Evolutionary conservation across 2,113 vertebrate genomes (phyloP).

Genomic region (Glareola pratincola): DNA sequence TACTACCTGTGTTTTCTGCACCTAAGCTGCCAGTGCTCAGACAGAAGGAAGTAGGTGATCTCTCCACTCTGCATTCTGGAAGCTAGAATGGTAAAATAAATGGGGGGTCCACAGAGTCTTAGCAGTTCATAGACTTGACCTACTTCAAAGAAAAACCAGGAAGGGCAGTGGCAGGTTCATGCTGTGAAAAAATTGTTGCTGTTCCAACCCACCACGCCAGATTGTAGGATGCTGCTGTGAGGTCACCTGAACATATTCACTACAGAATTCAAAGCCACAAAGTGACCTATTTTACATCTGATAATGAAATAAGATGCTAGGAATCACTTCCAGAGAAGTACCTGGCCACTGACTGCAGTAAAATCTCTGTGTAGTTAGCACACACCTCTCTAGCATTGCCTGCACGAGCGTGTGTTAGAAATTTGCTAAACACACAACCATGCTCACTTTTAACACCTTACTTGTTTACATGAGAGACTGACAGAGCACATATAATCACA

Average conservation of each 20-base stretch:
- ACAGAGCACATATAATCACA: neutral
- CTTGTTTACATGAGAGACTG: neutral
- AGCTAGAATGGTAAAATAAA: neutral
- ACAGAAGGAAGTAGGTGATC: neutral
- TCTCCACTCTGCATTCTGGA: neutral
- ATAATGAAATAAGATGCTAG: neutral
- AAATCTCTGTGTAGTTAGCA: neutral
- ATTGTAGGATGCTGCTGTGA: conserved; percentile 45
- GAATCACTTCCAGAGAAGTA: neutral
- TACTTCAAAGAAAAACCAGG: conserved; percentile 23
- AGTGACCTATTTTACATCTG: conserved; percentile 46
- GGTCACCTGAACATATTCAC: conserved; percentile 39
- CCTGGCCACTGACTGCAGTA: neutral
- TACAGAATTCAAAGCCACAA: neutral
- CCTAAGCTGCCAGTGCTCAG: neutral
- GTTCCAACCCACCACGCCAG: neutral
- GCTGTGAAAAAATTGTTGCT: conserved; percentile 59
- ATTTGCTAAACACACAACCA: neutral
- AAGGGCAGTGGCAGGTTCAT: neutral
- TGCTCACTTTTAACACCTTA: neutral
- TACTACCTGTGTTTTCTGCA: neutral
- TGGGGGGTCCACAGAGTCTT: neutral
- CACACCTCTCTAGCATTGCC: neutral
- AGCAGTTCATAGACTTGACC: conserved; percentile 16
- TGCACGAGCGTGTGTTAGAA: neutral